Conservation (phyloP, 2,888 invertebrate species). For the Sceliomorpha sp. region DNA sequence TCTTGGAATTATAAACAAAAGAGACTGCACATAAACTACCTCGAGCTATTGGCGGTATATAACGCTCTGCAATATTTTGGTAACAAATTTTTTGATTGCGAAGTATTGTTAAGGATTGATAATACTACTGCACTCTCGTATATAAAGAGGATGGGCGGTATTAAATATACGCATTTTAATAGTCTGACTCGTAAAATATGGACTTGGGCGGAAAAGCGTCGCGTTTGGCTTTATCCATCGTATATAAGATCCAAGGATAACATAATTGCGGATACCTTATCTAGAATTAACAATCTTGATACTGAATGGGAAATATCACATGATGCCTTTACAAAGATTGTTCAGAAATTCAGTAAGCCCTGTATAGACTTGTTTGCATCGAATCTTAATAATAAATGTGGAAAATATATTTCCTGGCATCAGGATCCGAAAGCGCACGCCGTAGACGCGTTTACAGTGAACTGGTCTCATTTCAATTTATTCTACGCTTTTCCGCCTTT, state of each 20-base stretch:
- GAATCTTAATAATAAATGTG: conserved; percentile 24
- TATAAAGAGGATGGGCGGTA: conserved; percentile 29
- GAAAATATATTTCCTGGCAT: no score
- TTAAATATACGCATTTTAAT: conserved; percentile 46
- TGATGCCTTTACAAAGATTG: conserved; percentile 15
- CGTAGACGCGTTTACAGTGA: conserved; percentile 28
- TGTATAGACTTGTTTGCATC: conserved; percentile 39
- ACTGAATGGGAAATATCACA: conserved; percentile 44
- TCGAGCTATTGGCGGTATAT: conserved; percentile 13
- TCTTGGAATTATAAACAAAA: no score
- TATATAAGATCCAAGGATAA: conserved; percentile 37
- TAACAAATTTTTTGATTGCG: conserved; percentile 38
- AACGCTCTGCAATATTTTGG: conserved; percentile 13
- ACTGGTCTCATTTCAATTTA: neutral
- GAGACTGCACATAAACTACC: no score
- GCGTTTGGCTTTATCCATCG: conserved; percentile 32
- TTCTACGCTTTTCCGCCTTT: conserved; percentile 47
- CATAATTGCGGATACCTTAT: conserved; percentile 26
- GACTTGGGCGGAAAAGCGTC: conserved; percentile 34
- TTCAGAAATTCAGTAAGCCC: conserved; percentile 17
- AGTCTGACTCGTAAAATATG: conserved; percentile 24
- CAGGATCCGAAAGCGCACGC: no score
- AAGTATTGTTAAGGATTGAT: conserved; percentile 33
- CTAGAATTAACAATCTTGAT: conserved; percentile 28
- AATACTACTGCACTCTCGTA: conserved; percentile 43